Evolutionary conservation across 1,140 invertebrate genomes (phyloP).

Genomic region (Vanessa atalanta): DNA sequence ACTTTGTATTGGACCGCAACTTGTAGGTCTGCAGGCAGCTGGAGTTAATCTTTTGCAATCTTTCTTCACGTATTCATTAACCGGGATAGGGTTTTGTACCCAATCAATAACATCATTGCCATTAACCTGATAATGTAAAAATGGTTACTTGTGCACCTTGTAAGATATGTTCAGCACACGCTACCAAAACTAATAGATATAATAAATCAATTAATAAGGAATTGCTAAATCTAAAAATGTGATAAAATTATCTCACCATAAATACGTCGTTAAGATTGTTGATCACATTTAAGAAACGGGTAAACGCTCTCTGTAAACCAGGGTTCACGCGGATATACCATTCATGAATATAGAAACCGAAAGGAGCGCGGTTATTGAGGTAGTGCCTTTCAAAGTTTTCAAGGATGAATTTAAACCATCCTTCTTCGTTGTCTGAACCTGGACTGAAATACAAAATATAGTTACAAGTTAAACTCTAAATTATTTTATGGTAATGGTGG

Average conservation of each 20-base stretch:
- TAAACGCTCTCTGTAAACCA: constrained; percentile 63
- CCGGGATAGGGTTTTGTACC: constrained; percentile 81
- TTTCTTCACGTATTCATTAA: constrained; percentile 58
- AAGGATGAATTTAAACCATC: constrained; percentile 78
- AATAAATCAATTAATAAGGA: too few relatives aligned
- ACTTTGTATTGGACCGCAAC: constrained; percentile 46
- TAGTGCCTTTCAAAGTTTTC: constrained; percentile 82
- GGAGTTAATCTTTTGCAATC: constrained; percentile 49
- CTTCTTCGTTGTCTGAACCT: constrained; percentile 67
- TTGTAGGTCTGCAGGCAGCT: constrained; percentile 35
- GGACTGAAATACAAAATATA: constrained; percentile 50
- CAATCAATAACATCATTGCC: constrained; percentile 81
- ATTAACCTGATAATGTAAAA: constrained; percentile 57
- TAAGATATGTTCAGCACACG: too few relatives aligned
- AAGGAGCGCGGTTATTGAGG: constrained; percentile 82
- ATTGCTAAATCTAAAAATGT: background rate
- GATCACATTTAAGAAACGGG: constrained; percentile 77
- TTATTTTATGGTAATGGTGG: too few relatives aligned
- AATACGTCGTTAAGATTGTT: constrained; percentile 78
- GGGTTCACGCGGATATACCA: constrained; percentile 76
- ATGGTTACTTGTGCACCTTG: background rate
- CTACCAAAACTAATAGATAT: too few relatives aligned
- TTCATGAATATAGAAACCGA: constrained; percentile 83
- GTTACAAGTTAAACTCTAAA: background rate
- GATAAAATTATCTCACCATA: constrained; percentile 64